Conservation (phyloP, 37 sponge, comb jelly and placozoan species). For the Bolinopsis microptera region DNA sequence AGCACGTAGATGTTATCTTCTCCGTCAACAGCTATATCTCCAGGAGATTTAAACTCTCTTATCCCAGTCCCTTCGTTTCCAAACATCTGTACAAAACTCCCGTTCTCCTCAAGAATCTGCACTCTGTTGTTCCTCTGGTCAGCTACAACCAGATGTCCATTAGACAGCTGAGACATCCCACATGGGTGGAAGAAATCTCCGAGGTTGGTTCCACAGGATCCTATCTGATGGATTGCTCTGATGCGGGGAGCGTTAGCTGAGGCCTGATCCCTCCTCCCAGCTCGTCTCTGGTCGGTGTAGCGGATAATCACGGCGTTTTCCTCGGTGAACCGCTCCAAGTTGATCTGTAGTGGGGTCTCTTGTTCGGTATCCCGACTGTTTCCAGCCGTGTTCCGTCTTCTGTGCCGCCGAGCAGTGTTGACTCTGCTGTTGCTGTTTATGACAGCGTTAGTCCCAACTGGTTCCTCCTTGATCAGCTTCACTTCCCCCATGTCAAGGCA, state of each 20-base stretch:
- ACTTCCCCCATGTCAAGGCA: constrained; percentile 63
- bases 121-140: constrained; percentile 61
- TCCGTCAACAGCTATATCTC: constrained; percentile 50
- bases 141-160: constrained; percentile 52
- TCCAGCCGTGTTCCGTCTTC: not conserved
- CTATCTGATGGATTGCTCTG: constrained; percentile 53
- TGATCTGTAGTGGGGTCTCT: constrained; percentile 8
- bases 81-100: constrained; percentile 62
- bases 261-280: not conserved
- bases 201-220: constrained; percentile 56
- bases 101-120: constrained; percentile 63
- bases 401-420: constrained; percentile 14
- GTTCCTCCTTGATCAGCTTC: constrained; percentile 42
- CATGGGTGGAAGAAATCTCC: constrained; percentile 64
- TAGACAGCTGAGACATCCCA: constrained; percentile 50
- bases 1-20: constrained; percentile 44
- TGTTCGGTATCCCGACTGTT: not conserved
- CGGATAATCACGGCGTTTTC: constrained; percentile 56
- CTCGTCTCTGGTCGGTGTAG: constrained; percentile 32
- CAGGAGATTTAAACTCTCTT: constrained; percentile 36
- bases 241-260: not conserved
- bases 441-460: not conserved
- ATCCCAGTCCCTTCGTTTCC: constrained; percentile 62
- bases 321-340: constrained; percentile 46
- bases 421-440: constrained; percentile 60